Conservation (phyloP, 2,797 vertebrate genomes). For the Tympanoctomys barrerae region DNA sequence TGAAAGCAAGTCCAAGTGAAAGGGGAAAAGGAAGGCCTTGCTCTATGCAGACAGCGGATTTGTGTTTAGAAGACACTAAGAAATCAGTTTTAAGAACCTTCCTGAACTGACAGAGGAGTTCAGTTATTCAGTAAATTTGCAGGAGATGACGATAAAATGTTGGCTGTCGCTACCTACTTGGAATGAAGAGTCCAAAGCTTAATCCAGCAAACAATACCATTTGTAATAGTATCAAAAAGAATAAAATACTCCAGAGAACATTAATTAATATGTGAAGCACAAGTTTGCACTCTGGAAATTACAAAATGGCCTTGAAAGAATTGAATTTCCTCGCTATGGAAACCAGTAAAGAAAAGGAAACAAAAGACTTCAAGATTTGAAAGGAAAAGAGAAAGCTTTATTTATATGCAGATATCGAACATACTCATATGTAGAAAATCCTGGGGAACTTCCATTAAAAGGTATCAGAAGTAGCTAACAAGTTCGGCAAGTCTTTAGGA, state of each 20-base stretch:
- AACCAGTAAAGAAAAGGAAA: slow-evolving; percentile 8
- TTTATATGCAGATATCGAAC: not conserved
- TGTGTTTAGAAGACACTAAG: not conserved
- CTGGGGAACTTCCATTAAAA: not conserved
- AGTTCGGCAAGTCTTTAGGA: not conserved
- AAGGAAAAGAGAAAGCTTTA: not conserved
- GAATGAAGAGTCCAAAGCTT: slow-evolving; percentile 14
- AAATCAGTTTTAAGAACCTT: not conserved
- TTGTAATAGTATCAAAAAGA: not conserved
- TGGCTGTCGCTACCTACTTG: not conserved
- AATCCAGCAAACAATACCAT: slow-evolving; percentile 49
- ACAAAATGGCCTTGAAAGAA: not conserved
- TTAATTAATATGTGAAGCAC: not conserved
- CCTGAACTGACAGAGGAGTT: not conserved
- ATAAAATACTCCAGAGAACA: not conserved
- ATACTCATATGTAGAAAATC: not conserved
- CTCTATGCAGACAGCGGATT: not conserved
- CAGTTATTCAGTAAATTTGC: not conserved
- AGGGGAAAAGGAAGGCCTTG: not conserved
- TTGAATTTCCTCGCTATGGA: not conserved
- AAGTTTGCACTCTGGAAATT: not conserved
- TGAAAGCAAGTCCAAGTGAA: not conserved
- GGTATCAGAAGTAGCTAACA: not conserved
- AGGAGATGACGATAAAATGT: not conserved
- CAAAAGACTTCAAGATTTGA: not conserved